phyloP scores from a whole-genome alignment of 2,113 vertebrate genomes.

The Dromaius novaehollandiae region DNA sequence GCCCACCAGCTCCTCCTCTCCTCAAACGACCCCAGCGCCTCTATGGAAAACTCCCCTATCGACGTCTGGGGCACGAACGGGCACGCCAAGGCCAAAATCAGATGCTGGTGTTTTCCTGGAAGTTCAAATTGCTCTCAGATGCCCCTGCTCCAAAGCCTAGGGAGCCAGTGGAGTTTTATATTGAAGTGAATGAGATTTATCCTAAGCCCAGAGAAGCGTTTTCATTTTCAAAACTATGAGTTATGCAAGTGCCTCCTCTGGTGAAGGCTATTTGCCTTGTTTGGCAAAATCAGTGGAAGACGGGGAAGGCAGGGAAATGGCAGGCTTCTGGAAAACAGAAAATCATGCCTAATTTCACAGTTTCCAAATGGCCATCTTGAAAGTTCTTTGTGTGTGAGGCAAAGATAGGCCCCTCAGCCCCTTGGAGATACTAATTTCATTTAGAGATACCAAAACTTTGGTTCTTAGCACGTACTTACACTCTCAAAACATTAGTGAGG shows the following conservation, averaged over 20 bases:
- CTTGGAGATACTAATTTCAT: not conserved
- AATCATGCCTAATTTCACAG: not conserved
- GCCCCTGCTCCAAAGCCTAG: not conserved
- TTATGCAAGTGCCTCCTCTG: not conserved
- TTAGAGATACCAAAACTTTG: not conserved
- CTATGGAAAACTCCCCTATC: not conserved
- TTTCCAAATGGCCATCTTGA: not conserved
- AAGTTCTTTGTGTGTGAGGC: not conserved
- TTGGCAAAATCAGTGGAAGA: not conserved
- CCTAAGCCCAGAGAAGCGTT: not conserved
- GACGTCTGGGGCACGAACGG: not conserved
- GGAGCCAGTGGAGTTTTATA: not conserved
- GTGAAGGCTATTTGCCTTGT: not conserved
- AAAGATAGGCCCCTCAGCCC: not conserved
- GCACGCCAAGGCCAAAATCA: not conserved
- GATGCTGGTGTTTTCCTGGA: not conserved
- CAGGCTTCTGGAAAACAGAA: not conserved
- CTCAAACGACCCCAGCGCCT: accelerated
- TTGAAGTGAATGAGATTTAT: not conserved
- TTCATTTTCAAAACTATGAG: not conserved
- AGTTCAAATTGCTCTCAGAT: not conserved
- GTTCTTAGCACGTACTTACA: not conserved
- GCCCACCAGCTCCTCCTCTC: not conserved
- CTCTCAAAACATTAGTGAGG: not conserved
- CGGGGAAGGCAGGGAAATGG: not conserved